Evolutionary conservation across 2,113 vertebrate genomes (phyloP), one percentile per base, ranked within the genome.

Genomic region (Nipponia nippon): DNA sequence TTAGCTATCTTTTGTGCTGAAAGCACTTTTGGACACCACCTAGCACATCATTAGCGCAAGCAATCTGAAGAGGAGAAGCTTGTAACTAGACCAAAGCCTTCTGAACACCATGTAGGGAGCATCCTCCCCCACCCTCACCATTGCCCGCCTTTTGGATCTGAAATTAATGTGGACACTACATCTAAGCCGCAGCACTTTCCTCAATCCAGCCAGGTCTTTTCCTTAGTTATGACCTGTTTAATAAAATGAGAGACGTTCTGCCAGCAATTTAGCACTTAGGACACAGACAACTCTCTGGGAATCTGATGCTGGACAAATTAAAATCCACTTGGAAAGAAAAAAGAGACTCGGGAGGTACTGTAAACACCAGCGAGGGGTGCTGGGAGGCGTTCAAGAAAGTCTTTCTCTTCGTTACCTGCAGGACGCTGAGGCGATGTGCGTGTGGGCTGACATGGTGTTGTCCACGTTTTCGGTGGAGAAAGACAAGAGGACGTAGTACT

Each of bases 351-450:
- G 27, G 42, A 46, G 38, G 69, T 32, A 2, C 42, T 38, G 4
- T 17, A n/a, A 75, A 30, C 29, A 58, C 5, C 34, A 46, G 27
- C 2, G 6, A 59, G 40, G 42, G 29, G 29, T 91, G 53, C 38
- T 72, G 34, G 40, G 38, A 44, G 49, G 46, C 0, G 0, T 9
- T 70, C 11, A 22, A 8, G 63, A 40, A 78, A 46, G 26, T 50
- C 49, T 63, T 46, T 46, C 56, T 58, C 56, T 34, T 53, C 0
- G 0, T 56, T 38, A 8, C 47, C 56, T 44, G 15, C 58, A 30
- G 62, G 87, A 67, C 0, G 1, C 6, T 18, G 58, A 34, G 56
- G 67, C 0, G 0, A 36, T 10, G 42, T 3, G 22, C 11, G 61
- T 7, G 4, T 1, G 2, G 71, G 62, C 66, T 47, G 38, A 30